A percentile compares a stretch with the other conserved stretches of the same genome.
These are phyloP conservation scores for Andricus curvator DNA, from an alignment of 2,888 invertebrate genomes.

Conservation along the genomic window DNA sequence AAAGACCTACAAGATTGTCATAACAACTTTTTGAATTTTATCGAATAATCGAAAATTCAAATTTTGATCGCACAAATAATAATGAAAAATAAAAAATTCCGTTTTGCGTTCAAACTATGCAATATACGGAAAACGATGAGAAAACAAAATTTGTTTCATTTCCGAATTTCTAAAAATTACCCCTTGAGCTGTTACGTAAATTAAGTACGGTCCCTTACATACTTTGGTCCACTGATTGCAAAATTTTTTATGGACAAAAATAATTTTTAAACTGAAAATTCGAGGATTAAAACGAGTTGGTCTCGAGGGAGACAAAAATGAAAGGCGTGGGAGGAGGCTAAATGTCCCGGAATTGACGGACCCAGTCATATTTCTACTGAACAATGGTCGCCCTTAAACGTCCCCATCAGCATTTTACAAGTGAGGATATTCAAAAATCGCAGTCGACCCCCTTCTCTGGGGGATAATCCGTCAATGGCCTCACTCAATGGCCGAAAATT, in stretches of 20 bases:
- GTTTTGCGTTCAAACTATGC: no score
- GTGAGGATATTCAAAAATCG: conserved; percentile 64
- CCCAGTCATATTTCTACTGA: conserved; percentile 59
- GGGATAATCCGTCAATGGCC: conserved; percentile 66
- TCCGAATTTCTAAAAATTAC: no score
- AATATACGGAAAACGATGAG: no score
- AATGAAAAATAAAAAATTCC: no score
- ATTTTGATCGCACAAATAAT: no score
- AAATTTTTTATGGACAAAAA: neutral
- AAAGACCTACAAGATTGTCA: no score
- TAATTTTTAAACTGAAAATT: neutral
- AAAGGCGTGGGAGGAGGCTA: conserved; percentile 34
- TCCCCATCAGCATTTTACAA: conserved; percentile 62
- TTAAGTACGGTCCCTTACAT: no score
- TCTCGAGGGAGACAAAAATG: conserved; percentile 40
- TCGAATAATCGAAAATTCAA: no score
- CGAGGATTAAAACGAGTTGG: conserved; percentile 40
- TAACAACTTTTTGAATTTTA: no score
- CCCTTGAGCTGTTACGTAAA: no score
- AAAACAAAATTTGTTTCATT: no score
- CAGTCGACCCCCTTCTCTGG: conserved; percentile 41
- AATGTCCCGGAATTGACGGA: conserved; percentile 34
- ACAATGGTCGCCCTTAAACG: conserved; percentile 65
- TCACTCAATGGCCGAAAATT: conserved; percentile 61
- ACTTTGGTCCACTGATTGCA: no score